Percentiles rank a stretch among this genome's conserved stretches.
Conservation (phyloP, 2,888 invertebrate genomes). For the Leucophora obtusa region DNA sequence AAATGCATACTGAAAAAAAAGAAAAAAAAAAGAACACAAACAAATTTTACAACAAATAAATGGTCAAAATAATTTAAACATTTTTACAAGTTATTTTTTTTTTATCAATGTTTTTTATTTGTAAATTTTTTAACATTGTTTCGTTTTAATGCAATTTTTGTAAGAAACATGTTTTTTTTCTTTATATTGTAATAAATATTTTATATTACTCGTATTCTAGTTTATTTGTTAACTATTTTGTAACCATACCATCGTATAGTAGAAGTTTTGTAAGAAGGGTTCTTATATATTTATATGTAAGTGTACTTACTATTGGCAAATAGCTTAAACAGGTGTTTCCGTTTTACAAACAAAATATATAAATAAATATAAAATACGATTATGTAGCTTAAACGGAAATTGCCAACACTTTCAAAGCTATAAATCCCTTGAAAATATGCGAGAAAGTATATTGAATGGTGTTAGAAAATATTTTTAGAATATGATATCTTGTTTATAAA, state of each 20-base stretch:
- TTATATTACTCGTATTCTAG: too few relatives aligned
- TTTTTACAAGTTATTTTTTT: background rate
- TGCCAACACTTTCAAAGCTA: slow-evolving; percentile 51
- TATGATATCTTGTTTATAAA: background rate
- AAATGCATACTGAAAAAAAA: slow-evolving; percentile 36
- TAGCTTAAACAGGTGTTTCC: slow-evolving; percentile 54
- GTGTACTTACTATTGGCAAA: slow-evolving; percentile 44
- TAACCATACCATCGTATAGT: background rate
- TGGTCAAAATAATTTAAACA: slow-evolving; percentile 30
- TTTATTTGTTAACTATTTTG: background rate
- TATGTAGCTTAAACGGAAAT: slow-evolving; percentile 45
- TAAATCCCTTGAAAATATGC: slow-evolving; percentile 46
- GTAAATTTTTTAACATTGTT: background rate
- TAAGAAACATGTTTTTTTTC: background rate
- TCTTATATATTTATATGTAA: too few relatives aligned
- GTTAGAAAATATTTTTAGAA: background rate
- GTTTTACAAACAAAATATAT: slow-evolving; percentile 18
- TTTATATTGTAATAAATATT: too few relatives aligned
- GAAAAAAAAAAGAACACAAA: background rate
- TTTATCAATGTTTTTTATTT: background rate
- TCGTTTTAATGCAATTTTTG: background rate
- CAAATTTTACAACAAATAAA: background rate
- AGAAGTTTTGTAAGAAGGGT: background rate
- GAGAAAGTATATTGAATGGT: slow-evolving; percentile 21
- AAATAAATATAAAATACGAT: slow-evolving; percentile 30